Conservation (phyloP, 2,888 invertebrate genomes). For the Thymelicus lineola region DNA sequence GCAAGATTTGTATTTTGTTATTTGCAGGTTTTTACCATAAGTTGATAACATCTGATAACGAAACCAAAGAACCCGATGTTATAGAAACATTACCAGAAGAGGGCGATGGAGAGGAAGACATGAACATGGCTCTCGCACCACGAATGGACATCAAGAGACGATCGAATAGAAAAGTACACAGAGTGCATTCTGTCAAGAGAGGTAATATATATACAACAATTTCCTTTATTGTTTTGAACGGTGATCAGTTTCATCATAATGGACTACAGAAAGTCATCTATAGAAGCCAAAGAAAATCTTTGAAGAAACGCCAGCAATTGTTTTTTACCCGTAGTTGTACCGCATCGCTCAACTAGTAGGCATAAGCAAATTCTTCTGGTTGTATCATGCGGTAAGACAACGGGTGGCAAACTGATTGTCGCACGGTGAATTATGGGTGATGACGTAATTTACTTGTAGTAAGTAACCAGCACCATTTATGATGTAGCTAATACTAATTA, state of each 20-base stretch:
- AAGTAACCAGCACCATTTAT: not conserved
- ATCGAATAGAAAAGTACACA: slow-evolving; percentile 65
- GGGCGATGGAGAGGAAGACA: slow-evolving; percentile 52
- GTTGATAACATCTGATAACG: slow-evolving; percentile 87
- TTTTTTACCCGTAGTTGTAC: slow-evolving; percentile 35
- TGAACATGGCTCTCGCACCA: slow-evolving; percentile 54
- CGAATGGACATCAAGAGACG: slow-evolving; percentile 66
- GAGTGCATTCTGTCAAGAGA: slow-evolving; percentile 72
- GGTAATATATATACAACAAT: slow-evolving; percentile 50
- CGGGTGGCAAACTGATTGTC: slow-evolving; percentile 24
- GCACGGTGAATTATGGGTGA: not conserved
- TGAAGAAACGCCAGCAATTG: not conserved
- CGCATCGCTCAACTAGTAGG: slow-evolving; percentile 37
- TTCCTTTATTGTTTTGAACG: not conserved
- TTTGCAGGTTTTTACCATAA: slow-evolving; percentile 77
- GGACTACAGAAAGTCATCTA: not conserved
- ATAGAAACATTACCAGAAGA: slow-evolving; percentile 70
- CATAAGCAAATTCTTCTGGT: slow-evolving; percentile 29
- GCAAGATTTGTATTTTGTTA: not conserved
- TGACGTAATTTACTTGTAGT: not conserved
- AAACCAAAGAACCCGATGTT: slow-evolving; percentile 68
- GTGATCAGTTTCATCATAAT: not conserved
- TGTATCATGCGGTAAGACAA: slow-evolving; percentile 32
- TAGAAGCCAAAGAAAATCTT: slow-evolving; percentile 3
- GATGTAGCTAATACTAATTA: too few species aligned